These are phyloP conservation scores for Dreissena rostriformis DNA, from an alignment of 1,140 invertebrate species.

Conservation along the genomic window DNA sequence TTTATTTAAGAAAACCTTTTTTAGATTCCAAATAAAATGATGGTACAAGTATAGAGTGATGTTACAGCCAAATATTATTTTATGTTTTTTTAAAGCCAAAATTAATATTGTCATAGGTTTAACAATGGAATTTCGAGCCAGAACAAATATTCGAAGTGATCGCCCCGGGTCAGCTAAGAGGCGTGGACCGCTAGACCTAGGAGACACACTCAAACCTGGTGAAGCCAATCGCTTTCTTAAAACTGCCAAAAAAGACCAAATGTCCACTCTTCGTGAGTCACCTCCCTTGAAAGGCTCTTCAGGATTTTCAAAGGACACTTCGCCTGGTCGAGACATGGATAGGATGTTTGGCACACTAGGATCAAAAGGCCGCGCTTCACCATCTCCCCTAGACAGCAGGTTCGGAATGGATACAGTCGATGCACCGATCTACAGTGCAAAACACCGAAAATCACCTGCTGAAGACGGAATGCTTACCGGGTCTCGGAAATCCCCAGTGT, in stretches of 20 bases:
- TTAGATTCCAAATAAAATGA: not conserved
- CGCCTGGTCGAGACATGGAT: constrained; percentile 25
- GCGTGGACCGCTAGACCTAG: constrained; percentile 26
- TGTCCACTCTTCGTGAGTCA: constrained; percentile 24
- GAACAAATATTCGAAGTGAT: constrained; percentile 11
- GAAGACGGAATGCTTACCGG: constrained; percentile 26
- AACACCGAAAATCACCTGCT: constrained; percentile 24
- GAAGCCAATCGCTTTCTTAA: constrained; percentile 47
- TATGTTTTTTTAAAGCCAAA: too few relatives aligned
- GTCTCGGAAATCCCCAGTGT: constrained; percentile 7
- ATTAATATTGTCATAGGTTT: constrained; percentile 2
- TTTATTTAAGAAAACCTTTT: not conserved
- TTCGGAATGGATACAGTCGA: constrained; percentile 6
- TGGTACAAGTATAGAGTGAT: not conserved
- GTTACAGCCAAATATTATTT: not conserved
- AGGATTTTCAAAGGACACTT: constrained; percentile 38
- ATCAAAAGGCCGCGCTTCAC: constrained; percentile 8
- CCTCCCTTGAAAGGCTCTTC: constrained; percentile 39
- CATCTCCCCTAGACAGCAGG: constrained; percentile 35
- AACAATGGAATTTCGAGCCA: constrained; percentile 37
- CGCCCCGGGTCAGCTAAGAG: constrained; percentile 42
- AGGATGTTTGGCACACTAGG: constrained; percentile 32
- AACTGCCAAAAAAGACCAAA: constrained; percentile 29
- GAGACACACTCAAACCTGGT: constrained; percentile 22
- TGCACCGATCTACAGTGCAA: not conserved